Base-by-base conservation (phyloP, 2,888 invertebrate species). In the Scaptomyza tumidula region DNA sequence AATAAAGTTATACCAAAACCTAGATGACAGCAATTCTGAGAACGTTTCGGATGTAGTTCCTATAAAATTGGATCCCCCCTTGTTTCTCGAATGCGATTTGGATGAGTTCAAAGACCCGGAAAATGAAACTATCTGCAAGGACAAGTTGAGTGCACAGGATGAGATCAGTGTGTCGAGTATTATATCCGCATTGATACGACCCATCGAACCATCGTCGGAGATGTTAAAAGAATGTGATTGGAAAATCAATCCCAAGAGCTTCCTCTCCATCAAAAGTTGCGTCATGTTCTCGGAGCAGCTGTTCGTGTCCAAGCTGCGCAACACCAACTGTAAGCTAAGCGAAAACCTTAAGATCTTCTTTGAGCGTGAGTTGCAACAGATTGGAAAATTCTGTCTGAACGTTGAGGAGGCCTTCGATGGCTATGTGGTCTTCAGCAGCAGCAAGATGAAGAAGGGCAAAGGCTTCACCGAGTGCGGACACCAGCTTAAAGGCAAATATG, bases 111-210 rank as follows among this genome's bases (percentile, higher is more conserved):
- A 68, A 0, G 67, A 71, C 24, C 58, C 70, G 0, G 41, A 41
- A 1, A 33, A 54, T 0, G 64, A 68, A 50, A 50, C 66, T 10
- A 78, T 77, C n/a, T 89, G 88, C 35, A 82, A 79, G 50, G 80
- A 81, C 0, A 62, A 78, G 43, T 39, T 90, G 7, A 72, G 71
- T 31, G 78, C 90, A 6, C 78, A 89, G 67, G 90, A 90, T 70
- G 90, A 90, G 71, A 91, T 90, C 48, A 90, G 90, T 70, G 66
- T 90, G 19, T 88, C 89, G 14, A 91, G 91, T 58, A 89, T 90
- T 14, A 80, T 90, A 5, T 90, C 91, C 0, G 75, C 81, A 4
- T 6, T 91, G 11, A 50, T 91, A 16, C 60, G 81, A 16, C 71
- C 72, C 4, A 77, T 91, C 14, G 88, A 88, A 33, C 75, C 84